Evolutionary conservation across 2,113 vertebrate species (phyloP).

Genomic region (Lampris megalopsis): DNA sequence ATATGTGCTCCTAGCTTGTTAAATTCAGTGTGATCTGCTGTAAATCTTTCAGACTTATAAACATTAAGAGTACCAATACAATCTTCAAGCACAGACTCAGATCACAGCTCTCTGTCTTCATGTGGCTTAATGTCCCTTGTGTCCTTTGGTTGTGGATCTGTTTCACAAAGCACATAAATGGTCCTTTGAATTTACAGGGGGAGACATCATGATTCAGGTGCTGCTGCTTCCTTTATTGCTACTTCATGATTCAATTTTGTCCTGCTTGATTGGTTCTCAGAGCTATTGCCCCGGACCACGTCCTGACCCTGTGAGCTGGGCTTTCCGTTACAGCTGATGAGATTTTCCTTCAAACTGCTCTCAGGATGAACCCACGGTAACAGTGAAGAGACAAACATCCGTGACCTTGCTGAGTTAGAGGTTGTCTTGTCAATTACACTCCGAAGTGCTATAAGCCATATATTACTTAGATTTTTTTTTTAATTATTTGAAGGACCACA

Average conservation of each 20-base stretch:
- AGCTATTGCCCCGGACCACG: neutral
- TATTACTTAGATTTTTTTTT: neutral
- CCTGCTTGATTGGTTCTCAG: neutral
- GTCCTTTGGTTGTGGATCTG: no score
- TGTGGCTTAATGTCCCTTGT: no score
- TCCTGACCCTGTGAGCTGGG: neutral
- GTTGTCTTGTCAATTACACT: constrained; percentile 3
- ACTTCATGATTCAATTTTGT: neutral
- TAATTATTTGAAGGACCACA: neutral
- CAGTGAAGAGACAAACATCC: neutral
- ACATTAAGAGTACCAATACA: no score
- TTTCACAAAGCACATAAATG: no score
- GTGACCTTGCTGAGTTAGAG: constrained; percentile 21
- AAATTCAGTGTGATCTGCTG: no score
- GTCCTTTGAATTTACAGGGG: no score
- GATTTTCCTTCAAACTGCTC: neutral
- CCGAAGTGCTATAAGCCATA: neutral
- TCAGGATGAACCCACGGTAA: neutral
- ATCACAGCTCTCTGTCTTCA: no score
- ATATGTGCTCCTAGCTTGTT: no score
- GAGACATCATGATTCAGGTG: neutral
- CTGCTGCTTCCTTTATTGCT: constrained; percentile 3
- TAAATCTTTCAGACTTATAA: no score
- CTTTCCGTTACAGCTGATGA: neutral
- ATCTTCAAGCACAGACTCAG: no score